A percentile compares a stretch with the other conserved stretches of the same genome.
Evolutionary conservation across 2,113 vertebrate species (phyloP).

Genomic region (Pluvianellus socialis): DNA sequence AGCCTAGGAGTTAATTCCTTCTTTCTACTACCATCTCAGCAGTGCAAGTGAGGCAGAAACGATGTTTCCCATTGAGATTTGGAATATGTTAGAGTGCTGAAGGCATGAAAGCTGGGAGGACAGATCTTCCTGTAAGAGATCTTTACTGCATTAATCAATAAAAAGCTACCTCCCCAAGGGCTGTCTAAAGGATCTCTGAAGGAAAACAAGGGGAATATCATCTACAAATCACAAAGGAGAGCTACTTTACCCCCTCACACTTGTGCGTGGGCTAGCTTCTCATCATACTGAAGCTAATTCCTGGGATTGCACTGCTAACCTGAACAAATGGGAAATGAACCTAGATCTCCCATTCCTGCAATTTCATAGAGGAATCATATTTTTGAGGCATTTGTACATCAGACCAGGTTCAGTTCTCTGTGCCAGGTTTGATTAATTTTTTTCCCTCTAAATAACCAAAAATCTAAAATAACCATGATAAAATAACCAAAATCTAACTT

Average conservation of each 20-base stretch:
- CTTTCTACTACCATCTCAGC: not conserved
- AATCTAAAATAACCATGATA: not conserved
- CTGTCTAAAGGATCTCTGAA: not conserved
- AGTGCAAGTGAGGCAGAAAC: not conserved
- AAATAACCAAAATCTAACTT: not conserved
- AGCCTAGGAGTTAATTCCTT: not conserved
- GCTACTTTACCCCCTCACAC: not conserved
- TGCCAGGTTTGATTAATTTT: not conserved
- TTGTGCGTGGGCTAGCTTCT: not conserved
- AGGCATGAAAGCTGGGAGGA: not conserved
- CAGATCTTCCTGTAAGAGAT: not conserved
- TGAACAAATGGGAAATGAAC: not conserved
- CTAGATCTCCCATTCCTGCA: not conserved
- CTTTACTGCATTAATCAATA: not conserved
- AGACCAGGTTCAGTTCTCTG: not conserved
- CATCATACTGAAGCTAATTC: not conserved
- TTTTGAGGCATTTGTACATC: not conserved
- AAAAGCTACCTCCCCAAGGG: not conserved
- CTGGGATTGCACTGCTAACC: not conserved
- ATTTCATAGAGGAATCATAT: not conserved
- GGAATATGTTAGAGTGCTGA: not conserved
- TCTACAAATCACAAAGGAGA: not conserved
- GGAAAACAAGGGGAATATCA: not conserved
- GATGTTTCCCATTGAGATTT: not conserved
- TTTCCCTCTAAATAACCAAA: not conserved